Evolutionary conservation across 2,888 invertebrate genomes (phyloP).

Genomic region (Drosophila antonietae): DNA sequence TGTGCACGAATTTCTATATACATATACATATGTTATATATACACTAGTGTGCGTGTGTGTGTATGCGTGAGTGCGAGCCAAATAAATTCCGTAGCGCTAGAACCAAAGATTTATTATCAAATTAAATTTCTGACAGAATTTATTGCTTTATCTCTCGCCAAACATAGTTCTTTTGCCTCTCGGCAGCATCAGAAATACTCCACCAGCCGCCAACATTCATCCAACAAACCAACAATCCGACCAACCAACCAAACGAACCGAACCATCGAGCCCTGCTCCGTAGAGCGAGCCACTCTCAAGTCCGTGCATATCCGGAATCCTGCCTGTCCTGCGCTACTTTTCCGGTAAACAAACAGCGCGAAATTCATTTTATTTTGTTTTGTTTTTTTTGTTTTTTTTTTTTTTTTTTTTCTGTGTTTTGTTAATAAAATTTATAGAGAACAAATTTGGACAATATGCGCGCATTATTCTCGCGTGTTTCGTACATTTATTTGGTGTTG

Average conservation of each 20-base stretch:
- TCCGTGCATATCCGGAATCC: conserved; percentile 53
- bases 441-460: conserved; percentile 82
- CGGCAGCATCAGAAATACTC: conserved; percentile 68
- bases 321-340: conserved; percentile 34
- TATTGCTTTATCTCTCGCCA: conserved; percentile 85
- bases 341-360: conserved; percentile 58
- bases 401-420: conserved; percentile 54
- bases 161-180: conserved; percentile 83
- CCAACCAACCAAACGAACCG: conserved; percentile 19
- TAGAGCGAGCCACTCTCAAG: conserved; percentile 52
- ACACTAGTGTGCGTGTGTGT: conserved; percentile 57
- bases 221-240: conserved; percentile 30
- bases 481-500: conserved; percentile 54
- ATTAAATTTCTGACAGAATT: conserved; percentile 86
- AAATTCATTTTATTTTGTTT: conserved; percentile 60
- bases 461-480: conserved; percentile 74
- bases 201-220: conserved; percentile 46
- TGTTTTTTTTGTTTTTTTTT: conserved; percentile 25
- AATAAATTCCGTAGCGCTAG: conserved; percentile 85
- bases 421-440: conserved; percentile 81
- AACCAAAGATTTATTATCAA: conserved; percentile 85
- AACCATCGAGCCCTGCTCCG: conserved; percentile 32
- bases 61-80: conserved; percentile 77
- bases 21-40: conserved; percentile 15
- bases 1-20: conserved; percentile 74